Evolutionary conservation across 2,113 vertebrate genomes (phyloP), one percentile per base, ranked within the genome.

Genomic region (Menidia beryllina): DNA sequence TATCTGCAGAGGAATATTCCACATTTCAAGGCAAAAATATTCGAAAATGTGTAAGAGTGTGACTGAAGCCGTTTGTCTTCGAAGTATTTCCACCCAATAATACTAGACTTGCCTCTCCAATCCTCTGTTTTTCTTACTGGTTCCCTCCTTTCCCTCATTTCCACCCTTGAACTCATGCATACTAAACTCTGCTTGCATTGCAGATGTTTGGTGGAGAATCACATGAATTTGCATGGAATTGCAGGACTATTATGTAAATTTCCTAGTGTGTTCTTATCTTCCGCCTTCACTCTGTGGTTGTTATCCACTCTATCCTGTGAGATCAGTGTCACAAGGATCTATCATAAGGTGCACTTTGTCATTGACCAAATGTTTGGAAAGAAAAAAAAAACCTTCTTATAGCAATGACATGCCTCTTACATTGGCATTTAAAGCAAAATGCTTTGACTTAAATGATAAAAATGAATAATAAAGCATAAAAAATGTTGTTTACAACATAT

Each of bases 211-310:
- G 71, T 75, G 9, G 72, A 72, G 77, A 91, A 89, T 88, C 75
- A 83, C 85, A 89, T 89, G 82, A 81, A 92, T 91, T 90, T 90
- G 85, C 88, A 92, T 91, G 87, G 81, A 86, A 85, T 85, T 79
- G 87, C 85, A 85, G 81, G 81, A 82, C 89, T 86, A 89, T 91
- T 90, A 90, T 92, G 89, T 86, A 91, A 90, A 91, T 87, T 62
- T n/a, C 17, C 52, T 56, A 51, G 70, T 83, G 77, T 72, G 57
- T 76, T 71, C 75, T 79, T 66, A 83, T 79, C 61, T 77, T 30
- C 53, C 63, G 50, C 62, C 58, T 53, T 79, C 65, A 59, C 75
- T 72, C 54, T 74, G 78, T 77, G 60, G 0, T 49, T 79, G 58
- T 73, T 25, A 65, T 65, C 43, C 38, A 11, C 41, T 71, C 26